phyloP scores from a whole-genome alignment of 2,113 vertebrate species.

The Pitta sordida region DNA sequence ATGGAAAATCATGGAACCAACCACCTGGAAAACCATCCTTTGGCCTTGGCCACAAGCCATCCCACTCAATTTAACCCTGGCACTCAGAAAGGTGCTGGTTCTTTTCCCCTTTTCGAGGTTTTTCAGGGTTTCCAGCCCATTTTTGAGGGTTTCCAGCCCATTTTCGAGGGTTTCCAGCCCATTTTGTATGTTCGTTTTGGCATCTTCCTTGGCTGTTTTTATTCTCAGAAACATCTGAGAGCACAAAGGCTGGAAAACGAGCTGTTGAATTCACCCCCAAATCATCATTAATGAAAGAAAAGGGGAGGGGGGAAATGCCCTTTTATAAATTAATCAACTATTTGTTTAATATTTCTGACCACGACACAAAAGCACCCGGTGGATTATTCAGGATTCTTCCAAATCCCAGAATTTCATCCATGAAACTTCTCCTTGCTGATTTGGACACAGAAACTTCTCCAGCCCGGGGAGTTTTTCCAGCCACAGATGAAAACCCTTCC shows the following conservation, averaged over 20 bases:
- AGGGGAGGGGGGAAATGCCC: neutral
- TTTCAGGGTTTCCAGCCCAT: neutral
- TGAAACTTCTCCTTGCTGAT: neutral
- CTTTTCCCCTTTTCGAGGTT: neutral
- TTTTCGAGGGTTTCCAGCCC: neutral
- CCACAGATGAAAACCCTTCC: neutral
- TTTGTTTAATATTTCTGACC: neutral
- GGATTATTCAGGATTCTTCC: neutral
- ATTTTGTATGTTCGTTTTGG: neutral
- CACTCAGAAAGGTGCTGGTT: accelerated
- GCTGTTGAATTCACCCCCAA: neutral
- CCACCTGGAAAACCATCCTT: neutral
- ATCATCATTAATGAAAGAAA: neutral
- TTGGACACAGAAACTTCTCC: accelerated
- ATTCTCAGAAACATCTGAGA: neutral
- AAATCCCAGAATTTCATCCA: neutral
- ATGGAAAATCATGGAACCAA: neutral
- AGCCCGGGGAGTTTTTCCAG: neutral
- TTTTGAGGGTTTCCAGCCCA: neutral
- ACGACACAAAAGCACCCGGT: neutral
- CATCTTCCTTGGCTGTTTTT: neutral
- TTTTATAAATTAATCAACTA: neutral
- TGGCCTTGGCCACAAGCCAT: neutral
- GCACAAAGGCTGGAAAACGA: neutral
- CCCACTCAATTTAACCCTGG: neutral